These are phyloP conservation scores for Trididemnum nubilum DNA, from an alignment of 23 tunicate species.

Conservation along the genomic window DNA sequence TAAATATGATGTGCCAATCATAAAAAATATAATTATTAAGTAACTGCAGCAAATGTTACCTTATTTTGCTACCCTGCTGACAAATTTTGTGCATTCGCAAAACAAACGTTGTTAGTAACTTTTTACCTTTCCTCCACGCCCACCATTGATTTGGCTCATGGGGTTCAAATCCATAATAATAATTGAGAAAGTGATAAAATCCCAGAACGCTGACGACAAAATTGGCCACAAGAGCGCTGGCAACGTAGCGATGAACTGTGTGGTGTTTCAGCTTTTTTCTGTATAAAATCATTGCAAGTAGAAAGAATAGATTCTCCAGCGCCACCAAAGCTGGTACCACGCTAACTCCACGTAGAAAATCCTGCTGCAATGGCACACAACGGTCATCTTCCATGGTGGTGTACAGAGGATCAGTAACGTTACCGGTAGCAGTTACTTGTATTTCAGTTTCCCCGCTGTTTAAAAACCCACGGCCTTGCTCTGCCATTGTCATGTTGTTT, in stretches of 20 bases:
- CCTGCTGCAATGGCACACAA: slow-evolving; percentile 60
- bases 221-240: slow-evolving; percentile 83
- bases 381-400: slow-evolving; percentile 42
- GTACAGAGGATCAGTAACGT: too few species aligned
- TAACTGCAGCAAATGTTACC: too few species aligned
- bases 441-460: too few species aligned
- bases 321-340: slow-evolving; percentile 80
- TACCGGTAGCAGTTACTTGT: too few species aligned
- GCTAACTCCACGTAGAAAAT: slow-evolving; percentile 45
- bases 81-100: too few species aligned
- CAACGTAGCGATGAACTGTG: slow-evolving; percentile 85
- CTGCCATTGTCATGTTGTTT: too few species aligned
- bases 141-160: slow-evolving; percentile 88
- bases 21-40: too few species aligned
- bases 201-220: slow-evolving; percentile 63
- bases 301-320: slow-evolving; percentile 67
- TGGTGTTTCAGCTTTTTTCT: slow-evolving; percentile 67
- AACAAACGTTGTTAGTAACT: neutral
- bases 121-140: slow-evolving; percentile 91
- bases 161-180: slow-evolving; percentile 82
- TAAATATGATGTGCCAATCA: too few species aligned
- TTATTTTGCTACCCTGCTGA: too few species aligned
- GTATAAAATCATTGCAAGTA: slow-evolving; percentile 52
- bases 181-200: slow-evolving; percentile 90
- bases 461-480: too few species aligned